These are phyloP conservation scores for Hyles euphorbiae DNA, from an alignment of 1,140 invertebrate species.

Conservation along the genomic window DNA sequence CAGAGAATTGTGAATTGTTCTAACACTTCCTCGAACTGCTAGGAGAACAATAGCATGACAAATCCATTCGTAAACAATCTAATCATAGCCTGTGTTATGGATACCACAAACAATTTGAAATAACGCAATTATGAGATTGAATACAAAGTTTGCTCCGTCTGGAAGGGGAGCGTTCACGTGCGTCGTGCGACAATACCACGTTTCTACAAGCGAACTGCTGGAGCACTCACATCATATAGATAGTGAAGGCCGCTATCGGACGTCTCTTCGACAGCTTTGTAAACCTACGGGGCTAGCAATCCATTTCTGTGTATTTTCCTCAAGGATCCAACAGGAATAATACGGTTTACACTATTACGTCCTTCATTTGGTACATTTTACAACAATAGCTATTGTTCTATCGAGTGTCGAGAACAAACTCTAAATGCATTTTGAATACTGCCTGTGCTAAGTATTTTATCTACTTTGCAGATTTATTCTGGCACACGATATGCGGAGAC, in stretches of 20 bases:
- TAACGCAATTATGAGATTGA: too few relatives aligned
- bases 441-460: too few relatives aligned
- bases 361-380: background rate
- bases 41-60: too few relatives aligned
- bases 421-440: too few relatives aligned
- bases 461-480: too few relatives aligned
- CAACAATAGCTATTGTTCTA: background rate
- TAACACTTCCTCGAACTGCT: background rate
- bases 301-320: conserved; percentile 49
- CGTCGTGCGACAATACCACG: background rate
- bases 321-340: conserved; percentile 18
- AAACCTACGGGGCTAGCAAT: conserved; percentile 41
- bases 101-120: too few relatives aligned
- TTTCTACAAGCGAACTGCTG: conserved; percentile 2
- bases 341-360: background rate
- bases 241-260: conserved; percentile 28
- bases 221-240: conserved; percentile 24
- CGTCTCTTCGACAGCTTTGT: conserved; percentile 47
- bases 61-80: too few relatives aligned
- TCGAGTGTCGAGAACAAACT: too few relatives aligned
- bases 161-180: background rate
- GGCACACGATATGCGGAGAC: too few relatives aligned
- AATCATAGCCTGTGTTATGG: too few relatives aligned
- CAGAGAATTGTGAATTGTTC: background rate
- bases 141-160: too few relatives aligned